Percentiles rank a stretch among this genome's conserved stretches.
Conservation (phyloP, 2,888 invertebrate species). For the Calliscelio sp. region DNA sequence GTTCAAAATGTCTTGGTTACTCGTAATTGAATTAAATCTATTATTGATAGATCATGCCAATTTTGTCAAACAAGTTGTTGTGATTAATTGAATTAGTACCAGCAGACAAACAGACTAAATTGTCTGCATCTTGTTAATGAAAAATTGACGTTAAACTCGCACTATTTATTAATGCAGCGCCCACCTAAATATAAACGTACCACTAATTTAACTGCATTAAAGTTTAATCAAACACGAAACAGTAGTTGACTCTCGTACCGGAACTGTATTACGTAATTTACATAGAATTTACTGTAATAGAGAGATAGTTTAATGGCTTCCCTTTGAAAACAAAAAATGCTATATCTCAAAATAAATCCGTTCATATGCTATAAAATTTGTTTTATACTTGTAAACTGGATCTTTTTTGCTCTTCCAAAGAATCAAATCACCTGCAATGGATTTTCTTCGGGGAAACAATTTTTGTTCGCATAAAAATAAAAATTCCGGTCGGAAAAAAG, state of each 20-base stretch:
- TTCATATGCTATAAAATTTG: no score
- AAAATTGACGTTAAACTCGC: constrained; percentile 31
- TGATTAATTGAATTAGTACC: no score
- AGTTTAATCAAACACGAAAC: constrained; percentile 46
- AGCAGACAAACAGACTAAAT: not conserved
- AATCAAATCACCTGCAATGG: no score
- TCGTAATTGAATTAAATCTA: no score
- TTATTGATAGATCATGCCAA: no score
- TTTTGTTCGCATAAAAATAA: not conserved
- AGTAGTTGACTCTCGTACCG: constrained; percentile 18
- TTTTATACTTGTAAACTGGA: no score
- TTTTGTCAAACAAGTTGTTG: no score
- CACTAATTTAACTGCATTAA: constrained; percentile 49
- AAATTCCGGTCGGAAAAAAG: not conserved
- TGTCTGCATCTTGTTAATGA: constrained; percentile 24
- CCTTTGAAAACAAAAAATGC: no score
- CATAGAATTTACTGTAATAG: constrained; percentile 14
- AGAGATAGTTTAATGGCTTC: constrained; percentile 10
- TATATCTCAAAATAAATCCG: constrained; percentile 7
- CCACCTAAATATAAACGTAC: constrained; percentile 27
- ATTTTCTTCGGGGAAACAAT: not conserved
- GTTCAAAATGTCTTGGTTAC: no score
- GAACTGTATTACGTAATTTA: constrained; percentile 46
- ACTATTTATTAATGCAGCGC: constrained; percentile 22
- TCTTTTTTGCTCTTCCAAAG: no score